phyloP scores from a whole-genome alignment of 2,113 vertebrate genomes.

The Ictidomys tridecemlineatus region DNA sequence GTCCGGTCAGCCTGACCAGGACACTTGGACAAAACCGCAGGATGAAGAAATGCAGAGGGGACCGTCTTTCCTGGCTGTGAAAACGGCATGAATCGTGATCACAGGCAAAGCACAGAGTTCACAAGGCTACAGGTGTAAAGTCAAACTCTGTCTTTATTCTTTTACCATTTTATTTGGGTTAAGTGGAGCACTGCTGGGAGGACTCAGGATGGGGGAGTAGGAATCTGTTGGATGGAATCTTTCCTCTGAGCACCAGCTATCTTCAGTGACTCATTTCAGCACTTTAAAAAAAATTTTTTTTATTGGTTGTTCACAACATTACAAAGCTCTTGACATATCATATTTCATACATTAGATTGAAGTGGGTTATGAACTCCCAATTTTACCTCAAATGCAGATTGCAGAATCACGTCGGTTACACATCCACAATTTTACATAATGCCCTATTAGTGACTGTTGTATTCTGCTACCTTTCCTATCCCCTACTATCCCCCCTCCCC shows the following conservation, averaged over 20 bases:
- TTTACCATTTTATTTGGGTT: constrained; percentile 47
- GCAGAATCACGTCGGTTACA: no score
- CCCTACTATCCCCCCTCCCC: no score
- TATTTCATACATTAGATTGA: no score
- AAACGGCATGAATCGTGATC: not conserved
- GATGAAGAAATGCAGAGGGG: constrained; percentile 46
- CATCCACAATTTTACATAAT: no score
- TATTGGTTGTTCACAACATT: no score
- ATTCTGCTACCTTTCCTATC: no score
- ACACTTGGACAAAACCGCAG: not conserved
- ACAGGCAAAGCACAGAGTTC: constrained; percentile 9
- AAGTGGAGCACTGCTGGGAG: constrained; percentile 68
- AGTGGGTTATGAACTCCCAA: no score
- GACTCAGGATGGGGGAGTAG: constrained; percentile 57
- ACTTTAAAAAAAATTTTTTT: no score
- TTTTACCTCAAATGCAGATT: no score
- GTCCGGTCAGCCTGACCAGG: not conserved
- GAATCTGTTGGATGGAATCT: constrained; percentile 55
- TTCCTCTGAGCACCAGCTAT: constrained; percentile 44
- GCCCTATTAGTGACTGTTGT: no score
- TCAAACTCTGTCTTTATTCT: constrained; percentile 68
- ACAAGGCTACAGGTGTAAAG: constrained; percentile 46
- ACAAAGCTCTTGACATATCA: no score
- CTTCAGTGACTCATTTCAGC: constrained; percentile 58
- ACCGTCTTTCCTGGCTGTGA: not conserved